phyloP scores from a whole-genome alignment of 2,888 invertebrate species.

The Mythimna lalbum region DNA sequence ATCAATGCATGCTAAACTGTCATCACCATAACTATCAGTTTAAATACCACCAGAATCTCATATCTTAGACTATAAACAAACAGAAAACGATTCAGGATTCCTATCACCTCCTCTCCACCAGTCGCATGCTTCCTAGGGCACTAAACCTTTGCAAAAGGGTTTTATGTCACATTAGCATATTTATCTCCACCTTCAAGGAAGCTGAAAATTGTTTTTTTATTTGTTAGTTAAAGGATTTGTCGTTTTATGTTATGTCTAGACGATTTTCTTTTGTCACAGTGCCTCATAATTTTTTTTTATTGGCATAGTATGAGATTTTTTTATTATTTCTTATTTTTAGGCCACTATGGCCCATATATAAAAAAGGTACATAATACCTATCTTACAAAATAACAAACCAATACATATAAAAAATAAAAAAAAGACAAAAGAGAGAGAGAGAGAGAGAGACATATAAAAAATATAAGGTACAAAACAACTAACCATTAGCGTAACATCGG shows the following conservation, averaged over 20 bases:
- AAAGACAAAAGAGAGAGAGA: too few species aligned
- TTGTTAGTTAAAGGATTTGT: slow-evolving; percentile 40
- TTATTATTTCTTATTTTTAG: too few species aligned
- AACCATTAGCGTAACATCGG: too few species aligned
- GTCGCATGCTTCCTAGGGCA: slow-evolving; percentile 16
- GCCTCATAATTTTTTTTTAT: background rate
- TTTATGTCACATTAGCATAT: slow-evolving; percentile 59
- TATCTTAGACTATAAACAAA: slow-evolving; percentile 26
- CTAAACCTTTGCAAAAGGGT: slow-evolving; percentile 43
- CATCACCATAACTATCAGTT: slow-evolving; percentile 14
- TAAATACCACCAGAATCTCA: slow-evolving; percentile 4
- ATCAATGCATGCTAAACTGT: too few species aligned
- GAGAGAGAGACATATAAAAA: too few species aligned
- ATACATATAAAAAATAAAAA: too few species aligned
- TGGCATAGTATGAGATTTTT: too few species aligned
- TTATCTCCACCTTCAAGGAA: slow-evolving; percentile 34
- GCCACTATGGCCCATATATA: too few species aligned
- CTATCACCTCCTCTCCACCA: slow-evolving; percentile 24
- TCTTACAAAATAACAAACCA: too few species aligned
- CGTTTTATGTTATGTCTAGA: slow-evolving; percentile 20
- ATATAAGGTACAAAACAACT: too few species aligned
- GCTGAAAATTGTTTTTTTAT: slow-evolving; percentile 51
- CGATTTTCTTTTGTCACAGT: background rate
- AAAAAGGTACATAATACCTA: too few species aligned
- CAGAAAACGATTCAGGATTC: slow-evolving; percentile 14